phyloP scores from a whole-genome alignment of 1,140 invertebrate species.

The Heliconius himera region DNA sequence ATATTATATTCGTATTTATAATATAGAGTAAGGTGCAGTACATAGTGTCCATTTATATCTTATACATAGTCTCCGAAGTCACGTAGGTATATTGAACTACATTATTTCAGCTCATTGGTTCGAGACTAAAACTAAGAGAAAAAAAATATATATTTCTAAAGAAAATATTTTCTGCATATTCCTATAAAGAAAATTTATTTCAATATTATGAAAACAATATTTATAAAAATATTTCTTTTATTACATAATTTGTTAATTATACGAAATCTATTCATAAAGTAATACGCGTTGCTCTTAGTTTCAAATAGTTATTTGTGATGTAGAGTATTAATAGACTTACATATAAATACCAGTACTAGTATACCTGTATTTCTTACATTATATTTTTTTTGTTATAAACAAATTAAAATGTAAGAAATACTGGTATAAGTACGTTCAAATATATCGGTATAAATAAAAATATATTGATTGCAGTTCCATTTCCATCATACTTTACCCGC shows the following conservation, averaged over 20 bases:
- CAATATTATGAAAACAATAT: not conserved
- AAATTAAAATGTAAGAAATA: too few species aligned
- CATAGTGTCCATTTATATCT: not conserved
- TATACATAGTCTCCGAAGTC: not conserved
- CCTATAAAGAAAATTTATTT: not conserved
- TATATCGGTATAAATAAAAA: not conserved
- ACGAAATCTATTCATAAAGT: too few species aligned
- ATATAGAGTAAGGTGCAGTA: too few species aligned
- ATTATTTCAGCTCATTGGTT: slow-evolving; percentile 19
- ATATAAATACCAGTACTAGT: too few species aligned
- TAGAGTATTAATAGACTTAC: too few species aligned
- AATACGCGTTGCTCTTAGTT: too few species aligned
- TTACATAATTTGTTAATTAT: too few species aligned
- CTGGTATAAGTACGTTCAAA: too few species aligned
- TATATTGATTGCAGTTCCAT: slow-evolving; percentile 27
- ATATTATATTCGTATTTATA: not conserved
- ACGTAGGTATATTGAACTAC: not conserved
- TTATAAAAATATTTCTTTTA: not conserved
- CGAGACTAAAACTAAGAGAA: slow-evolving; percentile 2
- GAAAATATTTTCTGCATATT: not conserved
- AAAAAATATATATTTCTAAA: not conserved
- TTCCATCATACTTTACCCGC: slow-evolving; percentile 25
- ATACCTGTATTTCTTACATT: too few species aligned
- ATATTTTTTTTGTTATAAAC: too few species aligned
- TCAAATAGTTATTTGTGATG: too few species aligned